These are phyloP conservation scores for Cryptotermes secundus DNA, from an alignment of 1,140 invertebrate species.

Conservation along the genomic window DNA sequence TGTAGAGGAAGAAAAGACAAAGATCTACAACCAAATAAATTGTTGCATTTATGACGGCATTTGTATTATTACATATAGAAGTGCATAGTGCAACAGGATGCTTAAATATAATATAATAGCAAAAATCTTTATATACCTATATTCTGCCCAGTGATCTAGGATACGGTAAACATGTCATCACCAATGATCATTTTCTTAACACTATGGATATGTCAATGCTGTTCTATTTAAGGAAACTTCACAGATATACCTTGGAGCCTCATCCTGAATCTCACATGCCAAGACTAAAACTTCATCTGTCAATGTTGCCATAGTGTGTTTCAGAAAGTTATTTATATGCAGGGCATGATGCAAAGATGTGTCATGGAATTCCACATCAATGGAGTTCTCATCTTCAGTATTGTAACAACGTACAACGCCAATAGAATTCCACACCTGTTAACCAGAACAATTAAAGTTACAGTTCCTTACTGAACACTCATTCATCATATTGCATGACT, in stretches of 20 bases:
- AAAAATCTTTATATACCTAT: no score
- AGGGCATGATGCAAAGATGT: conserved; percentile 84
- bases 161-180: not conserved
- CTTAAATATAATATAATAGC: no score
- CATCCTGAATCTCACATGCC: conserved; percentile 63
- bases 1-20: no score
- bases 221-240: no score
- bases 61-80: no score
- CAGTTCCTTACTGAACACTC: not conserved
- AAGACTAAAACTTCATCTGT: conserved; percentile 76
- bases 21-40: no score
- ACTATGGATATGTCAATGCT: no score
- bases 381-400: conserved; percentile 70
- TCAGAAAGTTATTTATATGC: conserved; percentile 80
- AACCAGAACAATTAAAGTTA: conserved; percentile 29
- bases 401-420: conserved; percentile 77
- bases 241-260: conserved; percentile 52
- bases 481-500: not conserved
- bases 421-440: conserved; percentile 80
- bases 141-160: no score
- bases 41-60: no score
- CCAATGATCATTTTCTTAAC: not conserved
- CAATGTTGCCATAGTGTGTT: conserved; percentile 80
- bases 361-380: conserved; percentile 96
- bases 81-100: no score